Base-by-base conservation (phyloP, 1,140 invertebrate species). In the Hydropsyche tenuis region DNA sequence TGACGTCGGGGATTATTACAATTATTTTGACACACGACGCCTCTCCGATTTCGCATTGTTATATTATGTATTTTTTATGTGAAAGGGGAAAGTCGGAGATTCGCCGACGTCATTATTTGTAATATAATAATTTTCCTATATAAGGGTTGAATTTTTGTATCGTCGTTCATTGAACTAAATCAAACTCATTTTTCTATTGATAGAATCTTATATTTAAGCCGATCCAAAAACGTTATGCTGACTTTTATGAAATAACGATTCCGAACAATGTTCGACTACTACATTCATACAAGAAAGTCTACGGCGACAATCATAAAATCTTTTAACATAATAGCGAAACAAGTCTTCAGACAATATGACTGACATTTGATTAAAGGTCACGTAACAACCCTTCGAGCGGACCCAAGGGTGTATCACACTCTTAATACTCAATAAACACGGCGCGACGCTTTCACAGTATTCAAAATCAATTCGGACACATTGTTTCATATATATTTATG, bases 301-400 rank as follows among this genome's bases (percentile, higher is more conserved):
- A 68, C 43, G 71, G 69, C 72, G 72, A 76, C 75, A 76, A 76
- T 76, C 75, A 72, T 71, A 75, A 76, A 74, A 69, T 56, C 62
- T 53, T 76, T 60, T 25, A 25, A 22, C 18, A 66, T 53, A 65
- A 73, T 69, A 43, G 60, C 69, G 56, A 43, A 53, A 60, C 53
- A 42, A n/a, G 75, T 77, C 75, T 37, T 77, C 73, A 76, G 72
- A 76, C 75, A 77, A 73, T 73, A 69, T 65, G 73, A 43, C 73
- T 77, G 75, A 70, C 75, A 77, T 77, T 77, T 77, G 64, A 72
- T 64, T 72, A 77, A 77, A 77, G 75, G 75, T 77, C 70, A 73
- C 30, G 30, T n/a, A 46, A 27, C 73, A 77, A 74, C 75, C 75
- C 75, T 77, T 73, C 62, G 56, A 60, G 56, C 56, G 45, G 45